Base-by-base conservation (phyloP, 2,113 vertebrate species). In the Nothocercus nigrocapillus region DNA sequence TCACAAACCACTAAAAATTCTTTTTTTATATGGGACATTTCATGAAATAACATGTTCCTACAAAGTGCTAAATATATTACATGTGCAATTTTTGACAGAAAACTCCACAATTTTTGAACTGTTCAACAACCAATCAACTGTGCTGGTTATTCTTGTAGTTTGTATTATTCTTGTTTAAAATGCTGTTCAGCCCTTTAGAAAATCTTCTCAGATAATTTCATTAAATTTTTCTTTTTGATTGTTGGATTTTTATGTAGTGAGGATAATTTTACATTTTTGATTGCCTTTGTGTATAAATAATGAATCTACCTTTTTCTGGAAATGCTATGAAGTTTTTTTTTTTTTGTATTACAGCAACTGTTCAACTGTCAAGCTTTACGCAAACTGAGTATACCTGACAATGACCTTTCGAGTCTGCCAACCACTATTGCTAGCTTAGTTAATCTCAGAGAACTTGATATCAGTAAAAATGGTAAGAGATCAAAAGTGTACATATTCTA, bases 381-480 rank as follows among this genome's bases (percentile, higher is more conserved):
- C 95, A 99, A 99, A 97, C 98, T 99, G 97, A 99, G 99, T 96
- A 99, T 99, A 81, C 99, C 99, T 20, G 99, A 99, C 97, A 99
- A 99, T 42, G 99, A 99, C 98, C 98, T 99, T 74, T 99, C 99
- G 88, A 99, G 96, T 92, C 98, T 99, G 97, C 99, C 99, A 54
- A 98, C 99, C 91, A 98, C 98, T 93, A 99, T 99, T 85, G 99
- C 99, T 97, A 99, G 99, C 98, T 98, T 99, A 98, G 99, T 99
- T 91, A 99, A 99, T 97, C 99, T 99, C 94, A 99, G 98, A 89
- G 99, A 99, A 98, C 98, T 99, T 68, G 99, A 99, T 98, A 99
- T 99, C 98, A 99, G 99, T 98, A 99, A 99, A 98, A 99, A 99
- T 63, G 99, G 99, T 99, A 98, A 97, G 98, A 62, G 21, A 58